Evolutionary conservation across 1,140 invertebrate genomes (phyloP), one percentile per base, ranked within the genome.

Genomic region (Radopholus similis): DNA sequence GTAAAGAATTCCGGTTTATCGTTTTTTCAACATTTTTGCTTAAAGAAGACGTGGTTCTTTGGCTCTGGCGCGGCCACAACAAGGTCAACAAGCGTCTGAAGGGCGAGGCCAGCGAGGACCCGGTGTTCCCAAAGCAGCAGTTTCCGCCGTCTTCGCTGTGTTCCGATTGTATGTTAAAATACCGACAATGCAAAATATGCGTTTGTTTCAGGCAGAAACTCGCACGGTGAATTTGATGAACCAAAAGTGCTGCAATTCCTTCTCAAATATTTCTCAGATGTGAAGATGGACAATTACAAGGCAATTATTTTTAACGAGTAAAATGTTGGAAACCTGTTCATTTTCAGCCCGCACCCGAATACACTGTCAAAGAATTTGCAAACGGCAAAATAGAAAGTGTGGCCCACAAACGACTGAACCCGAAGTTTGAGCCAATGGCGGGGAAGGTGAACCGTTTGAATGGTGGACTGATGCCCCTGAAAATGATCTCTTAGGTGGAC

Each of bases 21-120:
- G 64, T 59, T 15, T 59, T 13, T 30, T 60, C 8, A 38, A 30
- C 9, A 60, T 30, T 49, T 59, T 37, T 5, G 21, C n/a, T 9
- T 47, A 26, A 69, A 23, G 86, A 90, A 55, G 90, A 92, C 51
- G 87, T 89, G 21, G 87, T 96, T 0, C 76, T 97, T 6, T 98
- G 93, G 92, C 83, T 98, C 2, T 99, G 95, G 95, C 86, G 86
- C 59, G 90, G 91, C 1, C 94, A 98, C 80, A 97, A 97, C 84
- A 88, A 89, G 83, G 93, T 93, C 0, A 99, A 98, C 76, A 85
- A 89, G 68, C 87, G 94, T 70, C 83, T 97, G 15, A 86, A 89
- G 34, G 90, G 90, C 0, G 91, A 95, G 83, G 53, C 84, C 4
- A 92, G 90, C 11, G 93, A 97, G 83, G 95, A 98, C 86, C 92